A percentile compares a stretch with the other conserved stretches of the same genome.
Conservation (phyloP, 2,888 invertebrate species). For the Epirrhoe tristata region DNA sequence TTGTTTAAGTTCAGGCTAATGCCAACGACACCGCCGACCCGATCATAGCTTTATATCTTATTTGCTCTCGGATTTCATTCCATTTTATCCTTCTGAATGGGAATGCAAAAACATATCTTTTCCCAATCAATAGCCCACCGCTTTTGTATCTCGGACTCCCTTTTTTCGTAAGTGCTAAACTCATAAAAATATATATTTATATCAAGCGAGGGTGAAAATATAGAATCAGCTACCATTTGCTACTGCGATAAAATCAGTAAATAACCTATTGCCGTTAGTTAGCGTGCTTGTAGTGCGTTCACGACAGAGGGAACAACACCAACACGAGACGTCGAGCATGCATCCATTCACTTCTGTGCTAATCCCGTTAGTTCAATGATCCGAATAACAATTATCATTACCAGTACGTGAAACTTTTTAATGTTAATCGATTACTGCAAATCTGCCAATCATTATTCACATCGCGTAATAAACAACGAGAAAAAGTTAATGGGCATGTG, state of each 20-base stretch:
- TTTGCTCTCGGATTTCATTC: slow-evolving; percentile 49
- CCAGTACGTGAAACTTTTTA: slow-evolving; percentile 66
- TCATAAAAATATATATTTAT: neutral
- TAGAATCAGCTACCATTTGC: neutral
- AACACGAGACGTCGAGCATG: slow-evolving; percentile 56
- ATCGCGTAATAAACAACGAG: slow-evolving; percentile 59
- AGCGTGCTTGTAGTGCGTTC: slow-evolving; percentile 40
- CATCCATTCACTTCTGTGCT: slow-evolving; percentile 55
- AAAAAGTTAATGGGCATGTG: slow-evolving; percentile 57
- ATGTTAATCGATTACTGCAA: slow-evolving; percentile 60
- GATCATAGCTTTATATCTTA: slow-evolving; percentile 44
- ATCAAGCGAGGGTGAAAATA: neutral
- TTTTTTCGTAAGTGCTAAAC: slow-evolving; percentile 6
- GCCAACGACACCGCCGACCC: slow-evolving; percentile 27
- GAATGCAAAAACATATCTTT: slow-evolving; percentile 40
- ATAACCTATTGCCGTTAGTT: slow-evolving; percentile 27
- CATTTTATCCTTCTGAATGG: slow-evolving; percentile 42
- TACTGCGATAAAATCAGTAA: slow-evolving; percentile 4
- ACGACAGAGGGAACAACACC: slow-evolving; percentile 42
- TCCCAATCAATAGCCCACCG: slow-evolving; percentile 24
- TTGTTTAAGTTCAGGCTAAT: slow-evolving; percentile 39
- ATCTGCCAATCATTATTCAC: slow-evolving; percentile 59
- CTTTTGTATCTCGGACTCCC: slow-evolving; percentile 20
- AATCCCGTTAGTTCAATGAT: slow-evolving; percentile 77
- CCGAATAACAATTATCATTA: slow-evolving; percentile 65